Evolutionary conservation across 1,140 invertebrate species (phyloP), one percentile per base, ranked within the genome.

Genomic region (Formica selysi): DNA sequence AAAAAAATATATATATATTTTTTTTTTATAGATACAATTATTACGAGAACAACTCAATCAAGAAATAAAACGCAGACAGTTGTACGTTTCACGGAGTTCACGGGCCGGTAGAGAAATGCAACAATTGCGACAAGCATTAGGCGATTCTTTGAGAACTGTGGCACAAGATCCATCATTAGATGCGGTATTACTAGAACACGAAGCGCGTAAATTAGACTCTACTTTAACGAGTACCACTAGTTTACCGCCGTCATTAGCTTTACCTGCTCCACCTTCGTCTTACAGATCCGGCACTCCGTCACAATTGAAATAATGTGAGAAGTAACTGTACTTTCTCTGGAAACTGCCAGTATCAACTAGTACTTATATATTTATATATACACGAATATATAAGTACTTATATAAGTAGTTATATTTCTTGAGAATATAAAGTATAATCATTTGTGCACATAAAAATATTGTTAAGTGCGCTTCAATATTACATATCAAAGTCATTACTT

Each of bases 41-140:
- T 92, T 98, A 64, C 96, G 98, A 62, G 97, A 98, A 83, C 98
- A 99, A 95, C 95, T 99, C 65, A 96, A 97, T 67, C 97, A 98
- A 90, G 98, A 98, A 95, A 97, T 98, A 29, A 98, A 98, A 90
- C 96, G 98, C 10, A 96, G 98, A 7, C 98, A 98, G 93, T 96
- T 97, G 87, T 99, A 98, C 95, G 97, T 98, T 7, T 94, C 97
- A 73, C 96, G 98, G 85, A 98, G 97, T 92, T 97, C 97, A 0
- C 96, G 97, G 85, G 97, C 98, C 11, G 98, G 98, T 0, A 95
- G 98, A 29, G 98, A 98, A 93, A 98, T 98, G 96, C 97, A 97
- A 91, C 97, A 98, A 81, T 95, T 99, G 71, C 96, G 98, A 11
- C 96, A 97, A 88, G 97, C 97, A 1, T 95, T 99, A 0, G 98